These are phyloP conservation scores for Thunnus thynnus DNA, from an alignment of 2,113 vertebrate genomes.

Conservation along the genomic window DNA sequence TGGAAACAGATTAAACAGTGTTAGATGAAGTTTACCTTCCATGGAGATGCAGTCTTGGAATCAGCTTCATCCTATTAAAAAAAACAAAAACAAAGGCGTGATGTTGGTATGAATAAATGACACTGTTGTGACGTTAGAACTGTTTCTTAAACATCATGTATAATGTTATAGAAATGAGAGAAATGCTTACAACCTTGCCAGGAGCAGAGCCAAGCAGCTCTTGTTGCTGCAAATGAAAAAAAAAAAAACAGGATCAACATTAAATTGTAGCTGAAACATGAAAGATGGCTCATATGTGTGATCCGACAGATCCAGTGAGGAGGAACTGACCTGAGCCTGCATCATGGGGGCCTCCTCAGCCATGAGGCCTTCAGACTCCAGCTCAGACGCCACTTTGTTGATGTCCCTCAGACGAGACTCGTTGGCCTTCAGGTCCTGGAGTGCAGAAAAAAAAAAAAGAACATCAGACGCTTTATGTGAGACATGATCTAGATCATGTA, in stretches of 20 bases:
- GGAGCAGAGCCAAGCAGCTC: slow-evolving; percentile 85
- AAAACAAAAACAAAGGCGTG: neutral
- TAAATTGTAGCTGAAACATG: neutral
- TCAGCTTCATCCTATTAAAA: slow-evolving; percentile 91
- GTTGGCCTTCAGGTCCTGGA: slow-evolving; percentile 96
- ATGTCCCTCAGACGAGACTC: slow-evolving; percentile 98
- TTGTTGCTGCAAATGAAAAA: slow-evolving; percentile 77
- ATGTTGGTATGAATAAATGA: neutral
- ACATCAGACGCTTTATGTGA: neutral
- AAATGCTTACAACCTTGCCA: slow-evolving; percentile 84
- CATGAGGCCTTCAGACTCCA: slow-evolving; percentile 98
- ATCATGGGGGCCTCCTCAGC: slow-evolving; percentile 94
- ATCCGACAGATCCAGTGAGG: neutral
- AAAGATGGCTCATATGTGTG: neutral
- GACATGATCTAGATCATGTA: neutral
- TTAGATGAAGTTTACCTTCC: slow-evolving; percentile 90
- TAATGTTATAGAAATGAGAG: neutral
- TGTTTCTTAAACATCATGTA: neutral
- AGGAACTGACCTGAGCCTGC: slow-evolving; percentile 89
- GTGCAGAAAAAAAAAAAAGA: slow-evolving; percentile 1
- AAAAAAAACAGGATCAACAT: neutral
- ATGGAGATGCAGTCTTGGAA: slow-evolving; percentile 93
- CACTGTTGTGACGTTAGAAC: neutral
- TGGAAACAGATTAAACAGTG: neutral
- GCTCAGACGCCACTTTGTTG: slow-evolving; percentile 95